These are phyloP conservation scores for Drosophila lowei DNA, from an alignment of 1,140 invertebrate species.

Conservation along the genomic window DNA sequence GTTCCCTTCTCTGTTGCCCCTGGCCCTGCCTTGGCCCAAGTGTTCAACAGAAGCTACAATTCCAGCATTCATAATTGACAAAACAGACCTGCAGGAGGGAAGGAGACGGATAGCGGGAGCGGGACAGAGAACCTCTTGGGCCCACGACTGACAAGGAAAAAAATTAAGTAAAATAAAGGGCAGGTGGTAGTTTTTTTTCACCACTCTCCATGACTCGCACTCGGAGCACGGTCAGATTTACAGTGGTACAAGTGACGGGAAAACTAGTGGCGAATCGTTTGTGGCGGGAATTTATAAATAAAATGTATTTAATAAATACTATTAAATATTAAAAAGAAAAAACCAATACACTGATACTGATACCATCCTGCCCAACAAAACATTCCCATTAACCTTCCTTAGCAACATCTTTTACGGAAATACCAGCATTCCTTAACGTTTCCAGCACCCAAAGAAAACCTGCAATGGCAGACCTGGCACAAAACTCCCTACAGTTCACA, in stretches of 20 bases:
- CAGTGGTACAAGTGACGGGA: slow-evolving; percentile 43
- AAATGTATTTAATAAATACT: too few species aligned
- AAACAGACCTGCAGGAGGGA: slow-evolving; percentile 38
- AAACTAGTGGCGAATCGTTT: not conserved
- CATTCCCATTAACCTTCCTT: not conserved
- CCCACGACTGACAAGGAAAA: slow-evolving; percentile 56
- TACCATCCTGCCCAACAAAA: too few species aligned
- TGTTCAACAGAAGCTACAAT: slow-evolving; percentile 81
- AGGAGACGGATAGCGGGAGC: slow-evolving; percentile 18
- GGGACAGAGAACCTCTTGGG: slow-evolving; percentile 40
- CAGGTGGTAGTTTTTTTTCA: slow-evolving; percentile 75
- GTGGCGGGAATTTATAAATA: too few species aligned
- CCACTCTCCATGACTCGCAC: slow-evolving; percentile 64
- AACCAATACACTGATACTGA: too few species aligned
- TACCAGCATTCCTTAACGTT: too few species aligned
- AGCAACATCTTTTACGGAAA: too few species aligned
- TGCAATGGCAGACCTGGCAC: not conserved
- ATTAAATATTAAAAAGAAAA: too few species aligned
- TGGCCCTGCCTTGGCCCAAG: slow-evolving; percentile 46
- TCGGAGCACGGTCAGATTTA: slow-evolving; percentile 68
- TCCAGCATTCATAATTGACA: slow-evolving; percentile 80
- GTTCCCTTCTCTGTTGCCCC: slow-evolving; percentile 6
- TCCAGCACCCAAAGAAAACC: not conserved
- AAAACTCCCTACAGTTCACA: not conserved
- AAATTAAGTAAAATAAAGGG: slow-evolving; percentile 67